Conservation (phyloP, 2,888 invertebrate species). For the Syritta pipiens region DNA sequence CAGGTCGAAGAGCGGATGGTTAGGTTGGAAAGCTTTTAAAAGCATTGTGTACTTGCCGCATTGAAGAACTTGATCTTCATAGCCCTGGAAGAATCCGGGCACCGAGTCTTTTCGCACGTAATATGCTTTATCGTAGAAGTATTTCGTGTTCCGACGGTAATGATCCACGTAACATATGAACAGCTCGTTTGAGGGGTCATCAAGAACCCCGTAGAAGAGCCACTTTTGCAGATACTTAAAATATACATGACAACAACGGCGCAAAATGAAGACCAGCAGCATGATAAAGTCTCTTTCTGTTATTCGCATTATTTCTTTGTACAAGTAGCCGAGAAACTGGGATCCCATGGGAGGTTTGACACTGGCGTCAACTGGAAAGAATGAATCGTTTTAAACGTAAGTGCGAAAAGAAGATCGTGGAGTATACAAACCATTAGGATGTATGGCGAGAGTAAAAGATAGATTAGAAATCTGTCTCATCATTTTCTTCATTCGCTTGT, state of each 20-base stretch:
- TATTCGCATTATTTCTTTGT: conserved; percentile 75
- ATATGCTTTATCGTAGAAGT: conserved; percentile 77
- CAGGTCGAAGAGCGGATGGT: conserved; percentile 77
- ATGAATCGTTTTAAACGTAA: background rate
- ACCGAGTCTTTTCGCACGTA: conserved; percentile 78
- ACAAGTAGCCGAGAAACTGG: conserved; percentile 75
- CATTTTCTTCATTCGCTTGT: conserved; percentile 72
- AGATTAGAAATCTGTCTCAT: conserved; percentile 75
- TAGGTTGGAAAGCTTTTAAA: conserved; percentile 85
- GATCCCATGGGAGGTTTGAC: conserved; percentile 74
- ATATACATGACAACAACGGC: conserved; percentile 76
- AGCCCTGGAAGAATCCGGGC: conserved; percentile 84
- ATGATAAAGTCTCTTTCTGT: conserved; percentile 75
- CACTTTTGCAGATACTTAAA: conserved; percentile 85
- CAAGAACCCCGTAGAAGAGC: conserved; percentile 90
- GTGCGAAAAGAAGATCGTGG: background rate
- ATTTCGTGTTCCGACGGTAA: conserved; percentile 75
- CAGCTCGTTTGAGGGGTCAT: conserved; percentile 90
- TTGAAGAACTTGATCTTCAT: conserved; percentile 84
- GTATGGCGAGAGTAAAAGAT: conserved; percentile 73
- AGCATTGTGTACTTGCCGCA: conserved; percentile 88
- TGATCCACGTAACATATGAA: conserved; percentile 82
- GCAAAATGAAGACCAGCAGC: conserved; percentile 76
- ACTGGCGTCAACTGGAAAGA: conserved; percentile 71
- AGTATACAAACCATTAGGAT: conserved; percentile 73